Conservation (phyloP, 2,797 vertebrate genomes). For the Tangara arthus region DNA sequence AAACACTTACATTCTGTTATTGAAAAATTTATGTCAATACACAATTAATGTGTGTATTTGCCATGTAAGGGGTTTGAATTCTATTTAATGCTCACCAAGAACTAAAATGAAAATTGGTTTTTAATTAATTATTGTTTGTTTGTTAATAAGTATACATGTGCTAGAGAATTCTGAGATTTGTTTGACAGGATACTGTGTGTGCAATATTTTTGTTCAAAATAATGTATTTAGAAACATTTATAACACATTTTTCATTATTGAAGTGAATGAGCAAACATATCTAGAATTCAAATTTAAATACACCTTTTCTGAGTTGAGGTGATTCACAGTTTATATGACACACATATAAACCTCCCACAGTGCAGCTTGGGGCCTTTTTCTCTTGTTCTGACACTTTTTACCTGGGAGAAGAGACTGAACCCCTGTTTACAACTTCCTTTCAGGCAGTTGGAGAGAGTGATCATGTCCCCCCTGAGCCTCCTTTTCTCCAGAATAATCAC, state of each 20-base stretch:
- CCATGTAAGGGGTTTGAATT: neutral
- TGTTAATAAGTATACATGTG: neutral
- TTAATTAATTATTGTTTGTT: neutral
- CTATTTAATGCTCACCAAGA: neutral
- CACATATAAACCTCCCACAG: neutral
- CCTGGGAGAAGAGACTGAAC: rapidly evolving
- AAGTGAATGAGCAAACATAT: neutral
- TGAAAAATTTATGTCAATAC: neutral
- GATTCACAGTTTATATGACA: neutral
- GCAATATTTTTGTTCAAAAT: neutral
- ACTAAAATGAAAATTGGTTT: neutral
- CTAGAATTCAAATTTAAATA: neutral
- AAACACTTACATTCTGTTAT: neutral
- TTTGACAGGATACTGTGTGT: neutral
- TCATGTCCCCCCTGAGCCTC: neutral
- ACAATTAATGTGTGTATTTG: neutral
- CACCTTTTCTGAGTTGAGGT: neutral
- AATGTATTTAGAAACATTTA: neutral
- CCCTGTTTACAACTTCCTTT: neutral
- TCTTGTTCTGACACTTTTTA: neutral
- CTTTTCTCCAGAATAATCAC: neutral
- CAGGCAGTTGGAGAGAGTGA: neutral
- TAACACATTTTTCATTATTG: neutral
- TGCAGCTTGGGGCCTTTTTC: neutral
- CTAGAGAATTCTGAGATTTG: neutral